Evolutionary conservation across 2,888 invertebrate genomes (phyloP), one percentile per base, ranked within the genome.

Genomic region (Lottia gigantea): DNA sequence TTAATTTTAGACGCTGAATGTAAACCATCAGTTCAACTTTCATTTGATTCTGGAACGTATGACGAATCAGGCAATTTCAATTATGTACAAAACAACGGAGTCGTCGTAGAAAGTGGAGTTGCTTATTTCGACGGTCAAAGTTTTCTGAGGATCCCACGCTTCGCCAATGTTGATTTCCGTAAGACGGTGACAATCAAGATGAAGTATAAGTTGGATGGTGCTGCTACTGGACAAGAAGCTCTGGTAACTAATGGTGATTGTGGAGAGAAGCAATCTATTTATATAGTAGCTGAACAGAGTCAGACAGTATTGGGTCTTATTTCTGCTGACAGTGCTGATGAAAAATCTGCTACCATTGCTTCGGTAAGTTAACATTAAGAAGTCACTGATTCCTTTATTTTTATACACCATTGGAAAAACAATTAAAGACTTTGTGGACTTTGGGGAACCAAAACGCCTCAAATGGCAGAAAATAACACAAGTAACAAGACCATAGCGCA

Each of bases 161-260:
- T 83, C 69, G 78, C 81, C 63, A 84, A 82, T 63, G 68, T 78
- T 15, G 77, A 77, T 23, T 76, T 79, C 49, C 80, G 80, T 8
- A 74, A 69, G 15, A 80, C 79, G 0, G 67, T 84, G 25, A 74
- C 80, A n/a, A 78, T 84, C 14, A 76, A 77, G 45, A 70, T 80
- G 23, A 80, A 79, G 23, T 83, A 78, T 64, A 74, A 70, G 40
- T 55, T 55, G 23, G 55, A 55, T 55, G 55, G 55, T 23, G 55
- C 23, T 23, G 19, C 55, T 55, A 55, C 19, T 12, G 55, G 23
- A 23, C 8, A 12, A 23, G 19, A 55, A 23, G 81, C 83, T 0
- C 67, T 84, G 19, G 68, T 84, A 11, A 77, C 80, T 63, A 84
- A 84, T 68, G 81, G 82, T 14, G 83, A 83, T 70, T 83, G 83